These are phyloP conservation scores for Embiotoca jacksoni DNA, from an alignment of 2,113 vertebrate genomes.

Conservation along the genomic window DNA sequence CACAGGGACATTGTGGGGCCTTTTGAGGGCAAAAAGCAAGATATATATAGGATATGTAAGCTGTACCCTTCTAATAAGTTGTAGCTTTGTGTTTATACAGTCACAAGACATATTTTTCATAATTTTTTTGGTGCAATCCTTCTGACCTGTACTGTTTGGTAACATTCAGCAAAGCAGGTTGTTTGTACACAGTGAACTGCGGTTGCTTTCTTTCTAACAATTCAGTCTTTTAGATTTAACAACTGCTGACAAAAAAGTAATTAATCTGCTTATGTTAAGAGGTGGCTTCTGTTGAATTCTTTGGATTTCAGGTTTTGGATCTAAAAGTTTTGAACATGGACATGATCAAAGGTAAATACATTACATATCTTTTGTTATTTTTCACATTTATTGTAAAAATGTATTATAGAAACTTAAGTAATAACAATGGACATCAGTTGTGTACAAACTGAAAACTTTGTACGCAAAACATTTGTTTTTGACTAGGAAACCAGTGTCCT, in stretches of 20 bases:
- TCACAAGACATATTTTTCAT: no score
- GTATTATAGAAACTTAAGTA: no score
- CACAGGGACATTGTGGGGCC: no score
- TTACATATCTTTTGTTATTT: neutral
- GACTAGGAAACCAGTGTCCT: conserved; percentile 21
- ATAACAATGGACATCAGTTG: neutral
- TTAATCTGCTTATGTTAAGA: neutral
- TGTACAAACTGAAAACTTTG: neutral
- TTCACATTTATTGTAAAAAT: neutral
- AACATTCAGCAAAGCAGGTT: no score
- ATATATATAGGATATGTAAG: no score
- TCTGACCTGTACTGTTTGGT: no score
- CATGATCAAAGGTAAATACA: conserved; percentile 32
- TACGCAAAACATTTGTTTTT: neutral
- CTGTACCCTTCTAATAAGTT: no score
- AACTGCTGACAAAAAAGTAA: neutral
- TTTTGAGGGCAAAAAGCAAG: no score
- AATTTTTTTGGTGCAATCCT: no score
- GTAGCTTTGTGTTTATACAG: no score
- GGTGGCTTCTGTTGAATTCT: neutral
- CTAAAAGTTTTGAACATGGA: neutral
- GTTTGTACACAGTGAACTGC: neutral
- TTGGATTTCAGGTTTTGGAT: conserved; percentile 17
- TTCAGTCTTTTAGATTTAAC: neutral
- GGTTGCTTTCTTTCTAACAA: neutral